phyloP scores from a whole-genome alignment of 2,113 vertebrate genomes.

The Astatoreochromis straeleni region DNA sequence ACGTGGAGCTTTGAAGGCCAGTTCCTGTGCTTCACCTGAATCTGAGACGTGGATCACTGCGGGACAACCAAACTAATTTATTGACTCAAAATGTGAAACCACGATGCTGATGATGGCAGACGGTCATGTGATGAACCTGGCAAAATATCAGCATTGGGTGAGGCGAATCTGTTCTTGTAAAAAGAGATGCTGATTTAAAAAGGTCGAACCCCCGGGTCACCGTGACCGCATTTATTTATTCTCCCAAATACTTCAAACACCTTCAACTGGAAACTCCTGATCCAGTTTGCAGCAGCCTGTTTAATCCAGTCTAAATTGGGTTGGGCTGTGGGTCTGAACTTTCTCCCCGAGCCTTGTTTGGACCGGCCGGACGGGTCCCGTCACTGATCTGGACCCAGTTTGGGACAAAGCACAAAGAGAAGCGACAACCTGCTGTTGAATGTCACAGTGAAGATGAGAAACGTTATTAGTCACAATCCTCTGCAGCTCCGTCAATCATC shows the following conservation, averaged over 20 bases:
- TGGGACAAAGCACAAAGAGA: not conserved
- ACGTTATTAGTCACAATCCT: not conserved
- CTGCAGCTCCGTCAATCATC: constrained; percentile 26
- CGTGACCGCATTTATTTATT: not conserved
- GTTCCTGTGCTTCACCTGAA: not conserved
- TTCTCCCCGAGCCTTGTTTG: not conserved
- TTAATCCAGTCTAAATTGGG: not conserved
- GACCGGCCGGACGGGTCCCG: not conserved
- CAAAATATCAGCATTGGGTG: not conserved
- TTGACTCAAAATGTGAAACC: not conserved
- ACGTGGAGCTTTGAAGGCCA: not conserved
- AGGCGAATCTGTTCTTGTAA: not conserved
- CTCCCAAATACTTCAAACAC: not conserved
- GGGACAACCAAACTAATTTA: not conserved
- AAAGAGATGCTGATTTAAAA: not conserved
- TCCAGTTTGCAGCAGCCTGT: not conserved
- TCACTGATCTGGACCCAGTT: not conserved
- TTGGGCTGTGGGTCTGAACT: not conserved
- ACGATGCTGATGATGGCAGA: not conserved
- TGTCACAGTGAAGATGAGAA: constrained; percentile 1
- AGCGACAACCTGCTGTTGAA: not conserved
- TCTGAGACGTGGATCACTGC: not conserved
- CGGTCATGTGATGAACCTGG: not conserved
- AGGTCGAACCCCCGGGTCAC: not conserved
- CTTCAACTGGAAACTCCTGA: not conserved